Evolutionary conservation across 2,113 vertebrate genomes (phyloP), one percentile per base, ranked within the genome.

Genomic region (Hiodon alosoides): DNA sequence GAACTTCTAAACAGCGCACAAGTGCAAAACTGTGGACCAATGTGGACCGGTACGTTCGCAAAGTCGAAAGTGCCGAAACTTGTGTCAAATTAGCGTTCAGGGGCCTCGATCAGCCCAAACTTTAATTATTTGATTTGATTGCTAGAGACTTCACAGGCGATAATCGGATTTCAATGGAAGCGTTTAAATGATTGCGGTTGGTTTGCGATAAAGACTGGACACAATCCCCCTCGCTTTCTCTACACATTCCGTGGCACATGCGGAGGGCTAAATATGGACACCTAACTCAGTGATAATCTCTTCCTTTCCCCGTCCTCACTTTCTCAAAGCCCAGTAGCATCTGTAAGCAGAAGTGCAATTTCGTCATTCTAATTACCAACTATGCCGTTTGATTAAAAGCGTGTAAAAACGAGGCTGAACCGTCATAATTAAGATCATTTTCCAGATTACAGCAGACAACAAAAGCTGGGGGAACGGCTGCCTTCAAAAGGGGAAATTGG

Each of bases 341-440:
- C 84, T 87, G 85, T 86, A 86, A 86, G 87, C 78, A 83, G 84
- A 75, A 78, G 83, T 81, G 77, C 83, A 85, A 80, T 78, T 89
- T 84, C 82, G 83, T 85, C 83, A 67, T 85, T 87, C 87, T 89
- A 89, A 90, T 90, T 89, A 90, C 89, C 89, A 89, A 90, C 90
- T 88, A 88, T 78, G 78, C 78, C 74, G 86, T 89, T 90, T 90
- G 89, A 92, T 89, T 90, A 90, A 90, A 89, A 88, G 84, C 83
- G 72, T 87, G 87, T 87, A 86, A 83, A 80, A 83, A 84, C 83
- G 81, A 87, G 86, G 84, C 83, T 83, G 84, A 86, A 89, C 85
- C 89, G 88, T 85, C 89, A 90, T 91, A 90, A 92, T 92, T 91
- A 92, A 91, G 90, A 92, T 92, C 90, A 87, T 85, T 91, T 90